Percentiles rank a stretch among this genome's conserved stretches.
Evolutionary conservation across 1,140 invertebrate species (phyloP).

Genomic region (Charaxes varanes): DNA sequence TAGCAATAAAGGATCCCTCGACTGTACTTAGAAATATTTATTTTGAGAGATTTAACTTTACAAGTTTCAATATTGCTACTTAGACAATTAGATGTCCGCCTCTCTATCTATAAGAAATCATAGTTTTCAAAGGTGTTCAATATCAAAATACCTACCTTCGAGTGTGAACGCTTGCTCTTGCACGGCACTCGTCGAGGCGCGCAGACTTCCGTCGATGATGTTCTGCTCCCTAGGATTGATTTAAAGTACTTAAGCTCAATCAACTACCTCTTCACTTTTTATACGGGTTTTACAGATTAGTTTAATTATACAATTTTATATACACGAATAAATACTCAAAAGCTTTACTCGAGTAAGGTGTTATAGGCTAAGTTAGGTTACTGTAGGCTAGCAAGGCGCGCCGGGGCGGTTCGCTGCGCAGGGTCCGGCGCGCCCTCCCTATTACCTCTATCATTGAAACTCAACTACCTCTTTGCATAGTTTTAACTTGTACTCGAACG

Average conservation of each 20-base stretch:
- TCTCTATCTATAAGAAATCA: conserved; percentile 55
- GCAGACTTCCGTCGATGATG: conserved; percentile 40
- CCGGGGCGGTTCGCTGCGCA: conserved; percentile 59
- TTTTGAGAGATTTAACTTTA: conserved; percentile 69
- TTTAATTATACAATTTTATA: conserved; percentile 73
- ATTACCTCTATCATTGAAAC: conserved; percentile 62
- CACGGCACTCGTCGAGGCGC: conserved; percentile 27
- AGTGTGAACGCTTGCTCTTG: conserved; percentile 26
- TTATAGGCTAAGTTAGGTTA: conserved; percentile 52
- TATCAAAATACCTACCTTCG: conserved; percentile 36
- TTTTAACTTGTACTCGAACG: conserved; percentile 58
- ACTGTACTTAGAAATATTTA: conserved; percentile 71
- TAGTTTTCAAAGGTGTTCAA: conserved; percentile 32
- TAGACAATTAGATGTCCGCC: conserved; percentile 65
- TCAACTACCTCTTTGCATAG: conserved; percentile 70
- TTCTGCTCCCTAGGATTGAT: conserved; percentile 58
- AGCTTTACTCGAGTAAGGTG: conserved; percentile 72
- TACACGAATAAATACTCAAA: conserved; percentile 72
- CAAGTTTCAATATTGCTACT: conserved; percentile 63
- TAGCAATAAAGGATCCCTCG: conserved; percentile 61
- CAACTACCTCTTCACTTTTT: conserved; percentile 72
- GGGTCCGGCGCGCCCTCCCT: conserved; percentile 56
- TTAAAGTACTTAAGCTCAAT: conserved; percentile 71
- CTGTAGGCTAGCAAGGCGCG: conserved; percentile 44
- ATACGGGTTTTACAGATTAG: conserved; percentile 73